Base-by-base conservation (phyloP, 2,797 vertebrate species). In the Semaprochilodus insignis region DNA sequence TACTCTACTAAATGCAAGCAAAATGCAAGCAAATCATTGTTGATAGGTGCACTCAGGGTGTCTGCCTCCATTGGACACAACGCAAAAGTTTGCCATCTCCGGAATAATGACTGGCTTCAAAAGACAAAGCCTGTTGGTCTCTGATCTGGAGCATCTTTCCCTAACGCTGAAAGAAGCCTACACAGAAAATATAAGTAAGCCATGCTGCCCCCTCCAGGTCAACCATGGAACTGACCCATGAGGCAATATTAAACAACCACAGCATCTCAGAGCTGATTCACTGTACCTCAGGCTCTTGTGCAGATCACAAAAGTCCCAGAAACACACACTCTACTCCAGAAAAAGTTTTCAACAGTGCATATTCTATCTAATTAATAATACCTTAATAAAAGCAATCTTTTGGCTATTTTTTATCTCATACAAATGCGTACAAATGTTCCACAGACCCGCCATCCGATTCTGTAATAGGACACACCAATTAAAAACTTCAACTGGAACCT, bases 191-290 rank as follows among this genome's bases (percentile, higher is more conserved):
- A 84, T 70, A 13, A 86, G 91, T 94, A 91, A 94, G 31, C 92
- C 92, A 94, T 95, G 93, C 94, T 94, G 95, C 95, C 95, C 90
- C 94, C 94, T 87, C 83, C 93, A 94, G 95, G 91, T 74, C 65
- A 62, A 31, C 19, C 0, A 19, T 36, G 75, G 85, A 93, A 90
- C 52, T 57, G 34, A 71, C 65, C 60, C 55, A 17, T 21, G 21
- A 69, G 19, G 34, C 7, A 3, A 2, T 67, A 69, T 67, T 10
- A 60, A 17, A 52, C 8, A 19, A 19, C 21, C 31, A 73, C 51
- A 73, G 71, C 4, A 55, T 27, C 6, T 52, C 71, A 17, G 13
- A 67, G 6, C 51, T 60, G n/a, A 67, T 81, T 40, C 36, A 67
- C 19, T 23, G 25, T 13, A n/a, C 27, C 27, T 31, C 25, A 31